These are phyloP conservation scores for Drosophila lacertosa DNA, from an alignment of 1,140 invertebrate species.

Conservation along the genomic window DNA sequence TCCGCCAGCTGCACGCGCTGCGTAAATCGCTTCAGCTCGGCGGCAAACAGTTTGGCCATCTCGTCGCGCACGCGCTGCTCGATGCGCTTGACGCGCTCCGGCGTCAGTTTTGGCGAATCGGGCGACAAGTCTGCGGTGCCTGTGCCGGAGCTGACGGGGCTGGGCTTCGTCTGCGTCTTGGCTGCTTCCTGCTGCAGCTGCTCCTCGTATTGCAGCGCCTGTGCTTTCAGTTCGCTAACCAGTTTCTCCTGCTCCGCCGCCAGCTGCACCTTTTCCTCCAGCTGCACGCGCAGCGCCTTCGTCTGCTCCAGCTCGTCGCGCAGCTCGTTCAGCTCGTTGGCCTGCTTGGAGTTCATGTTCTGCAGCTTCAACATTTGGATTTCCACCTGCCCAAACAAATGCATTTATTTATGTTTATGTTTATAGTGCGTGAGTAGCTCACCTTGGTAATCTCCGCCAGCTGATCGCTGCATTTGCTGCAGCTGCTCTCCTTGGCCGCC, in stretches of 20 bases:
- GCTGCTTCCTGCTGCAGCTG: slow-evolving; percentile 60
- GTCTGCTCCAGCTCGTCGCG: slow-evolving; percentile 31
- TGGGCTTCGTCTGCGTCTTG: not conserved
- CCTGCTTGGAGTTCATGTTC: slow-evolving; percentile 60
- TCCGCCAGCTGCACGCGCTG: slow-evolving; percentile 85
- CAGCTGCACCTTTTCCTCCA: slow-evolving; percentile 54
- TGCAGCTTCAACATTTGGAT: slow-evolving; percentile 71
- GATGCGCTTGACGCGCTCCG: slow-evolving; percentile 55
- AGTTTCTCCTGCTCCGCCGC: slow-evolving; percentile 84
- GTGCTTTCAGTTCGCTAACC: slow-evolving; percentile 85
- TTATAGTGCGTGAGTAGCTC: no score
- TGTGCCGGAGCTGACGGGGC: slow-evolving; percentile 18
- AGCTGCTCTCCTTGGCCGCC: slow-evolving; percentile 53
- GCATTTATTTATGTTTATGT: no score
- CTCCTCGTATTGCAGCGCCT: slow-evolving; percentile 85
- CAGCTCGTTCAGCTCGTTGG: slow-evolving; percentile 52
- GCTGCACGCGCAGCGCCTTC: slow-evolving; percentile 41
- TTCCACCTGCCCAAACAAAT: slow-evolving; percentile 54
- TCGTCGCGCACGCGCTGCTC: slow-evolving; percentile 85
- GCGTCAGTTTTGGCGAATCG: slow-evolving; percentile 47
- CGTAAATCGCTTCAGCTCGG: slow-evolving; percentile 85
- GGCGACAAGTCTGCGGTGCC: not conserved
- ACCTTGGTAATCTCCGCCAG: slow-evolving; percentile 75
- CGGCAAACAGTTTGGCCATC: slow-evolving; percentile 86
- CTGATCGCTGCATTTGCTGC: slow-evolving; percentile 71